Conservation (phyloP, 2,888 invertebrate genomes). For the Bibio marci region DNA sequence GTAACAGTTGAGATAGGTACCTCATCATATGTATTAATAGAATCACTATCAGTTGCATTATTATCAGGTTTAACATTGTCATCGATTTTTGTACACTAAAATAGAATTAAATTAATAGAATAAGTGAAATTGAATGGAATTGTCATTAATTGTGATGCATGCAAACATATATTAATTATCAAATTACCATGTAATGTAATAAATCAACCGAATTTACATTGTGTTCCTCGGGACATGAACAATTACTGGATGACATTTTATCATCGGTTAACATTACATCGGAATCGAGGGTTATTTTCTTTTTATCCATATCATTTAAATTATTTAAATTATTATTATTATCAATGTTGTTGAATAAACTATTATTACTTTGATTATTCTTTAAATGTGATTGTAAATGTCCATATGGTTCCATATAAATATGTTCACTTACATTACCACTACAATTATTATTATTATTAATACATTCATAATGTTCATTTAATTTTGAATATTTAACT, state of each 20-base stretch:
- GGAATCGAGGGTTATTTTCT: background rate
- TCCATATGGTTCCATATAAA: slow-evolving; percentile 17
- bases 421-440: slow-evolving; percentile 11
- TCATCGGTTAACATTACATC: background rate
- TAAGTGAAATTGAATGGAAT: too few species aligned
- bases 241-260: background rate
- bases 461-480: background rate
- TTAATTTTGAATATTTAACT: background rate
- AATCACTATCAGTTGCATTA: slow-evolving; percentile 12
- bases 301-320: too few species aligned
- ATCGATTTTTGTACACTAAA: slow-evolving; percentile 15
- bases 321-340: too few species aligned
- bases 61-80: slow-evolving; percentile 12
- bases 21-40: slow-evolving; percentile 16
- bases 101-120: slow-evolving; percentile 3
- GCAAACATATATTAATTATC: background rate
- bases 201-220: slow-evolving; percentile 6
- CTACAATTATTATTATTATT: background rate
- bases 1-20: too few species aligned
- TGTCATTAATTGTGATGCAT: too few species aligned
- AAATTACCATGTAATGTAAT: slow-evolving; percentile 16
- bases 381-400: too few species aligned
- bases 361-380: too few species aligned
- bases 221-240: slow-evolving; percentile 13
- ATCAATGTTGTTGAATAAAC: too few species aligned